Percentiles rank a stretch among this genome's conserved stretches.
Conservation (phyloP, 1,140 invertebrate genomes). For the Onthophagus taurus region DNA sequence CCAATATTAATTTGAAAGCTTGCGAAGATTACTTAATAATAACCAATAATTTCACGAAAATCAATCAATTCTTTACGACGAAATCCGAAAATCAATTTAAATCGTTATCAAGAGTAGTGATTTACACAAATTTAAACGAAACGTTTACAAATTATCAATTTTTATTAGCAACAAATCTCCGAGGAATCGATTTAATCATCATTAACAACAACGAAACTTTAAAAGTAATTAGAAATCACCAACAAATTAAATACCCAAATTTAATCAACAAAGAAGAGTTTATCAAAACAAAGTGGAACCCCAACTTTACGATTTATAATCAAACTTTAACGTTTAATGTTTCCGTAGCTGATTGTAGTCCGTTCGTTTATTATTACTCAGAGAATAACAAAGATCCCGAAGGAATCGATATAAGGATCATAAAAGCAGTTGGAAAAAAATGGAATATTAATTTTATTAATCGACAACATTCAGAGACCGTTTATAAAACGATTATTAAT, state of each 20-base stretch:
- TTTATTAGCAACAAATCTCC: too few species aligned
- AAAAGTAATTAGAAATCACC: too few species aligned
- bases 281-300: too few species aligned
- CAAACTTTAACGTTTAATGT: slow-evolving; percentile 4
- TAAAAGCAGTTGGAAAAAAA: slow-evolving; percentile 1
- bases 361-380: background rate
- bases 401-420: slow-evolving; percentile 3
- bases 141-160: too few species aligned
- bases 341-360: background rate
- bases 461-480: background rate
- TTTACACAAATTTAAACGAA: too few species aligned
- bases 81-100: background rate
- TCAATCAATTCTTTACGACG: background rate
- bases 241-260: too few species aligned
- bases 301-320: too few species aligned
- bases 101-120: background rate
- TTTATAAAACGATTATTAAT: background rate
- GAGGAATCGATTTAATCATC: too few species aligned
- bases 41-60: background rate
- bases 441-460: background rate
- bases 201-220: too few species aligned
- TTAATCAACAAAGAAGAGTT: too few species aligned
- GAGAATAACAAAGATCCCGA: background rate
- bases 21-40: slow-evolving; percentile 3
- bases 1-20: too few species aligned